Conservation (phyloP, 2,113 vertebrate species). For the Redunca redunca region DNA sequence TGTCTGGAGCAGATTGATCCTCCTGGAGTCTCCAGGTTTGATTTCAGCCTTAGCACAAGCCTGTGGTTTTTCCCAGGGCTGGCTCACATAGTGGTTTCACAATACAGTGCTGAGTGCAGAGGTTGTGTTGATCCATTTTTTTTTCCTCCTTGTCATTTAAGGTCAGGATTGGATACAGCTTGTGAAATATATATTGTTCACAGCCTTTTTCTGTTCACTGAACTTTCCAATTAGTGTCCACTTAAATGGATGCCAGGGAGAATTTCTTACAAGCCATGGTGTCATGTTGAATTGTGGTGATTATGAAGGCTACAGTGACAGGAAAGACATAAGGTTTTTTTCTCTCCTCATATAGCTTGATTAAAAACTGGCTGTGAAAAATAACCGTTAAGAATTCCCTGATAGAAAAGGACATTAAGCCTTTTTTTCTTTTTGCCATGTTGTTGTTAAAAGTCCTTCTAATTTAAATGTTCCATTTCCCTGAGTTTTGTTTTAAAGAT, state of each 20-base stretch:
- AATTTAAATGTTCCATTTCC: slow-evolving; percentile 73
- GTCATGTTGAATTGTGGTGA: slow-evolving; percentile 55
- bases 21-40: neutral
- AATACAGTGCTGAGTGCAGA: slow-evolving; percentile 30
- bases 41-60: neutral
- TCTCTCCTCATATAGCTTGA: neutral
- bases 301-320: slow-evolving; percentile 66
- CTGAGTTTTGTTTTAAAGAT: slow-evolving; percentile 72
- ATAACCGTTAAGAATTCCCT: slow-evolving; percentile 38
- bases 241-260: slow-evolving; percentile 67
- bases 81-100: neutral
- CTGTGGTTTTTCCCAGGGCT: neutral
- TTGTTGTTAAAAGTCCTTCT: slow-evolving; percentile 53
- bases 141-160: slow-evolving; percentile 32
- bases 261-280: slow-evolving; percentile 68
- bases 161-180: slow-evolving; percentile 29
- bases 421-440: slow-evolving; percentile 12
- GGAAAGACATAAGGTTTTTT: slow-evolving; percentile 61
- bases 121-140: slow-evolving; percentile 23
- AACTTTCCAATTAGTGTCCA: slow-evolving; percentile 77
- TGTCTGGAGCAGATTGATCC: neutral
- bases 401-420: slow-evolving; percentile 53
- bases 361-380: slow-evolving; percentile 56
- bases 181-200: slow-evolving; percentile 72
- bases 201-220: slow-evolving; percentile 70